These are phyloP conservation scores for Manis javanica DNA, from an alignment of 2,797 vertebrate species.

Conservation along the genomic window DNA sequence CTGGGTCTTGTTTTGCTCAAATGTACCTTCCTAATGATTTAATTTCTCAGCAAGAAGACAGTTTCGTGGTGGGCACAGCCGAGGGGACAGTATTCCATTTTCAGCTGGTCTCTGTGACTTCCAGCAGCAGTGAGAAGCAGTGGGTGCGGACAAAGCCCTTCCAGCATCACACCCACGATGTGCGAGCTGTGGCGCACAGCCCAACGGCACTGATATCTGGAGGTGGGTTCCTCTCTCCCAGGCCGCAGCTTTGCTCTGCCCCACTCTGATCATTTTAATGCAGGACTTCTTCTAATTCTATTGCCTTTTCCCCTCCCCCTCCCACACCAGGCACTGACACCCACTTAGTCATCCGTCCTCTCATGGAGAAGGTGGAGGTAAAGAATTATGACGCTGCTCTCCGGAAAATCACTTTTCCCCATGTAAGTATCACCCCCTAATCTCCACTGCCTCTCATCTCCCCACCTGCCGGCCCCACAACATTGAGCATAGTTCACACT, in stretches of 20 bases:
- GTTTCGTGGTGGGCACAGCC: conserved; percentile 93
- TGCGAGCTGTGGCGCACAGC: conserved; percentile 92
- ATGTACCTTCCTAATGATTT: background rate
- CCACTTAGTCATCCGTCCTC: conserved; percentile 93
- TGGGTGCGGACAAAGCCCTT: conserved; percentile 96
- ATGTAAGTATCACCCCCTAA: conserved; percentile 88
- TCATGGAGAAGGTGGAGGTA: conserved; percentile 93
- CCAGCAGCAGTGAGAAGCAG: conserved; percentile 87
- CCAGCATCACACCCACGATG: conserved; percentile 95
- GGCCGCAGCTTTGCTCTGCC: background rate
- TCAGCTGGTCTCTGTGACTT: conserved; percentile 89
- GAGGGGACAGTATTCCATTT: conserved; percentile 94
- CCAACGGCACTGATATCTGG: conserved; percentile 92
- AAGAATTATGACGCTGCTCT: conserved; percentile 89
- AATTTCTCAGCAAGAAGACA: conserved; percentile 91
- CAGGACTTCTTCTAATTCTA: fast-evolving
- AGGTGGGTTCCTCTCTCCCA: conserved; percentile 86
- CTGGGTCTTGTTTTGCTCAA: conserved; percentile 58
- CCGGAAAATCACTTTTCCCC: conserved; percentile 93
- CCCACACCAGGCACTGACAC: conserved; percentile 92
- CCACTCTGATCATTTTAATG: background rate
- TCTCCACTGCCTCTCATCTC: fast-evolving
- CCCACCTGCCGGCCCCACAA: fast-evolving
- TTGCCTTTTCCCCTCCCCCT: background rate
- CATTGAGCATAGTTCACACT: background rate